Evolutionary conservation across 2,113 vertebrate genomes (phyloP).

Genomic region (Malaclemys terrapin): DNA sequence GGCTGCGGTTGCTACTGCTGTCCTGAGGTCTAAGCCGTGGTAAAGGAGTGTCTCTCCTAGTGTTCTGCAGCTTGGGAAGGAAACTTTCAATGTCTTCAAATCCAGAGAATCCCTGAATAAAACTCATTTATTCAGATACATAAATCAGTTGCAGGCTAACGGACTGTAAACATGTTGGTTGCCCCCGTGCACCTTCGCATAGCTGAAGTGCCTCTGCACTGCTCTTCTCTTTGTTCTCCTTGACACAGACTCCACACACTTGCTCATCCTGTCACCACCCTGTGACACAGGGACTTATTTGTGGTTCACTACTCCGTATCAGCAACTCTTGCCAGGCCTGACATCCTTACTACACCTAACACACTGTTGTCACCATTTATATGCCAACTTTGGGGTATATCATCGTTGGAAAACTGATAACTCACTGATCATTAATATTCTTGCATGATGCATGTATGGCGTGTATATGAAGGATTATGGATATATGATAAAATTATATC

Average conservation of each 20-base stretch:
- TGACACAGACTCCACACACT: too few relatives aligned
- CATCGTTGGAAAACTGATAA: background rate
- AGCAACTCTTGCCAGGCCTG: background rate
- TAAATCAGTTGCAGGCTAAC: background rate
- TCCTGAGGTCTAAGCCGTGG: background rate
- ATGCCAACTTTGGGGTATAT: background rate
- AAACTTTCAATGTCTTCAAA: conserved; percentile 9
- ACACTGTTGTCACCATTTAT: background rate
- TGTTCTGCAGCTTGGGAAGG: background rate
- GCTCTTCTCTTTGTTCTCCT: too few relatives aligned
- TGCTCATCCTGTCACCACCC: background rate
- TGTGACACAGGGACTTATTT: background rate
- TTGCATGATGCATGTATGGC: background rate
- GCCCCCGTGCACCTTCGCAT: too few relatives aligned
- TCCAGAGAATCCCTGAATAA: background rate
- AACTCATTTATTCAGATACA: background rate
- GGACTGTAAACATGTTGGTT: too few relatives aligned
- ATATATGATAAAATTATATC: background rate
- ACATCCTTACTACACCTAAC: background rate
- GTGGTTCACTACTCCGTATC: background rate
- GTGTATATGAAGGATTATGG: background rate
- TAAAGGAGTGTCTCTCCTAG: background rate
- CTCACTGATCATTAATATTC: background rate
- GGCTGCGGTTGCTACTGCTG: background rate
- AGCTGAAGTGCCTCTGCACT: too few relatives aligned